Percentiles rank a stretch among this genome's conserved stretches.
These are phyloP conservation scores for Eulithis testata DNA, from an alignment of 2,888 invertebrate species.

Conservation along the genomic window DNA sequence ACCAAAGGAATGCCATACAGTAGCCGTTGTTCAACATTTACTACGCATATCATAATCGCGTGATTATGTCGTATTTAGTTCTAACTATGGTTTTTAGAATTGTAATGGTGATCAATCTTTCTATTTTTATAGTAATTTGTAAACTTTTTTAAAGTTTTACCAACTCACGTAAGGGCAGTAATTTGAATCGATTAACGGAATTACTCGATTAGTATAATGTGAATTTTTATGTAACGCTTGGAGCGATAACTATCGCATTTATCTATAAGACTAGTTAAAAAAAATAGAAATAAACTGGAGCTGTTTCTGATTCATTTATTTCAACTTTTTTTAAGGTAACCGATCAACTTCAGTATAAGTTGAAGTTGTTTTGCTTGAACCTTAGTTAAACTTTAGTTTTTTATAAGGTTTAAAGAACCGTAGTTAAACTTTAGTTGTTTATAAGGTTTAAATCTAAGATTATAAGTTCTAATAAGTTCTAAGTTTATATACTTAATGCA, in stretches of 20 bases:
- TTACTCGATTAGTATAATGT: constrained; percentile 42
- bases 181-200: constrained; percentile 48
- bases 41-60: constrained; percentile 20
- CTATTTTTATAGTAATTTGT: constrained; percentile 27
- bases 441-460: neutral
- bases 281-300: neutral
- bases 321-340: too few relatives aligned
- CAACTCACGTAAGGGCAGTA: constrained; percentile 30
- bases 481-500: neutral
- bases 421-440: neutral
- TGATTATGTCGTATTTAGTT: constrained; percentile 34
- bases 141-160: constrained; percentile 26
- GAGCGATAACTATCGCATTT: constrained; percentile 26
- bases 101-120: constrained; percentile 15
- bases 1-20: constrained; percentile 16
- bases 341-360: too few relatives aligned
- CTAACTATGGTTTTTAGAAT: constrained; percentile 11
- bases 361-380: too few relatives aligned
- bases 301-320: too few relatives aligned
- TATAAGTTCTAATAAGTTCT: too few relatives aligned
- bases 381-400: too few relatives aligned
- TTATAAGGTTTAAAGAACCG: too few relatives aligned
- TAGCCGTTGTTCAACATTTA: constrained; percentile 16
- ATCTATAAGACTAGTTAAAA: neutral
- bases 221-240: constrained; percentile 44